Conservation (phyloP, 30 jellyfish, hydroid and myxozoan genomes). For the Aurelia aurita region DNA sequence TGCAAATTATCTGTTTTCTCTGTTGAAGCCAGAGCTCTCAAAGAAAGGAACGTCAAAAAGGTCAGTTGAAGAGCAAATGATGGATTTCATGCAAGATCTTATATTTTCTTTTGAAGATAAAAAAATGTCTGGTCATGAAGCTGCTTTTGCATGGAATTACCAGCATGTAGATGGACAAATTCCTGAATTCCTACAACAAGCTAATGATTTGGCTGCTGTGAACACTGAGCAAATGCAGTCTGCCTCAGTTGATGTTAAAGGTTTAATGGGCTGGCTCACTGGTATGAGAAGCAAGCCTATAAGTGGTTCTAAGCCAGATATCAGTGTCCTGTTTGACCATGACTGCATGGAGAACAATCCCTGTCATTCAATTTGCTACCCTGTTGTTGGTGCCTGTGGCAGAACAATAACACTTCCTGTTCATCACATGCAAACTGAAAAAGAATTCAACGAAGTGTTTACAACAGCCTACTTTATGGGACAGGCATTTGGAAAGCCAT, state of each 20-base stretch:
- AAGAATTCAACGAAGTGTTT: too few species aligned
- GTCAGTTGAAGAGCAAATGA: slow-evolving; percentile 33
- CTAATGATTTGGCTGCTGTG: too few species aligned
- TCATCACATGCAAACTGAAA: not conserved
- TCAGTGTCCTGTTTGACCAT: slow-evolving; percentile 29
- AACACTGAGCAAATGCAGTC: too few species aligned
- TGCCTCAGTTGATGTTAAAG: too few species aligned
- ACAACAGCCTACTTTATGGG: too few species aligned
- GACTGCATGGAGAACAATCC: slow-evolving; percentile 38
- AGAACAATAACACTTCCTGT: slow-evolving; percentile 36
- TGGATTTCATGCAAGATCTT: slow-evolving; percentile 35
- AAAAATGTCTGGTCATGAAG: not conserved
- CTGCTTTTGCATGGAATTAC: slow-evolving; percentile 27
- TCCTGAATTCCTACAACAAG: slow-evolving; percentile 10
- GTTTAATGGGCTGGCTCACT: too few species aligned
- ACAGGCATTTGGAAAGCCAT: too few species aligned
- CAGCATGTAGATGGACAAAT: slow-evolving; percentile 11
- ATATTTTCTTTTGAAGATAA: slow-evolving; percentile 19
- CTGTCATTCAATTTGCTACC: slow-evolving; percentile 25
- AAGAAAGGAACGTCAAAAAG: slow-evolving; percentile 19
- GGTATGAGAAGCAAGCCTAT: slow-evolving; percentile 17
- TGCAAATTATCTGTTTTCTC: slow-evolving; percentile 22
- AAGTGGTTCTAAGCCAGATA: not conserved
- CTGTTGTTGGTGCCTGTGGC: slow-evolving; percentile 29
- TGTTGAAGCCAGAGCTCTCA: slow-evolving; percentile 14